Conservation (phyloP, 2,113 vertebrate species). For the Corythoichthys haematopterus region DNA sequence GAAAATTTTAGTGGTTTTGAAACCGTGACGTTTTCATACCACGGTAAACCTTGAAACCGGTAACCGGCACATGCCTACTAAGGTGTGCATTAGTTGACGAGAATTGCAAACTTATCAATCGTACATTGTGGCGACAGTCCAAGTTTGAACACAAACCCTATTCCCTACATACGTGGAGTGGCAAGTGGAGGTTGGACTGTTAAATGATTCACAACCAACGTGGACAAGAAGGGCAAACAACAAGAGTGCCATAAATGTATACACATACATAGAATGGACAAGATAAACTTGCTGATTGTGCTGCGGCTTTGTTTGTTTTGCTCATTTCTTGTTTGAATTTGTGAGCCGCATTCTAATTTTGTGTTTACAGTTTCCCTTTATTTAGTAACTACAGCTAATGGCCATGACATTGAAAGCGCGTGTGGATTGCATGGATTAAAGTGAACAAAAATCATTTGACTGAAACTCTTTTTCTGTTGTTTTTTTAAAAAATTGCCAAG, state of each 20-base stretch:
- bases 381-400: neutral
- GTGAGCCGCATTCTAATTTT: neutral
- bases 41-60: too few species aligned
- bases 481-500: too few species aligned
- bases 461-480: too few species aligned
- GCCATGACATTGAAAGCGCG: neutral
- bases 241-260: neutral
- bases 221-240: neutral
- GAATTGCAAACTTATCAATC: too few species aligned
- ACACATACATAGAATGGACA: too few species aligned
- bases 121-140: neutral
- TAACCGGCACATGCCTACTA: too few species aligned
- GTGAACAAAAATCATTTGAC: too few species aligned
- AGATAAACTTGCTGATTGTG: neutral
- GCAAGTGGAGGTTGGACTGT: neutral
- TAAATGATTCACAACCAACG: neutral
- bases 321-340: neutral
- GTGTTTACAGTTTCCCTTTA: neutral
- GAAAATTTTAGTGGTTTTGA: too few species aligned
- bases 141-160: neutral
- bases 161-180: neutral
- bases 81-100: too few species aligned
- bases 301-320: neutral
- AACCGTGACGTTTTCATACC: too few species aligned
- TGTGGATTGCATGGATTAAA: neutral